Conservation (phyloP, 2,797 vertebrate species). For the Sebastes miniatus region DNA sequence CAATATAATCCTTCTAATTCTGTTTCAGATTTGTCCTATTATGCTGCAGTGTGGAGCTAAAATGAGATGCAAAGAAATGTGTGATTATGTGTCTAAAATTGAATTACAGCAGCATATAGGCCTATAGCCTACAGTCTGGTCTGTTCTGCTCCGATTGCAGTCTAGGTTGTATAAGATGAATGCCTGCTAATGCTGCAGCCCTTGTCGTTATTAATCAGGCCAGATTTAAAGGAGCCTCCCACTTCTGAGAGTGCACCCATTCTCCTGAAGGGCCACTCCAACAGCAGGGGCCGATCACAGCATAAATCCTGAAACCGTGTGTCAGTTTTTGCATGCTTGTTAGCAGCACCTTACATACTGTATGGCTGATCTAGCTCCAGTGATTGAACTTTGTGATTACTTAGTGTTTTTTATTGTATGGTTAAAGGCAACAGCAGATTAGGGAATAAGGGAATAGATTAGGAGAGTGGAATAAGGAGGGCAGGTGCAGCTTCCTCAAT, state of each 20-base stretch:
- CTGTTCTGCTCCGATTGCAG: not conserved
- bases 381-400: not conserved
- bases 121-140: not conserved
- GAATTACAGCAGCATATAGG: not conserved
- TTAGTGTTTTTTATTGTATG: not conserved
- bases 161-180: conserved; percentile 17
- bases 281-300: conserved; percentile 26
- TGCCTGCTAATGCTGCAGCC: not conserved
- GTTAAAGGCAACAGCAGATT: not conserved
- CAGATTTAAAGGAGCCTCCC: conserved; percentile 18
- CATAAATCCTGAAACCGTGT: not conserved
- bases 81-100: not conserved
- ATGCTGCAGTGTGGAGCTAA: not conserved
- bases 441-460: not conserved
- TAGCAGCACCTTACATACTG: not conserved
- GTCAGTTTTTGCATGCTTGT: not conserved
- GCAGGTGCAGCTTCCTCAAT: conserved; percentile 18
- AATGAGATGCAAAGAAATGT: not conserved
- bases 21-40: not conserved
- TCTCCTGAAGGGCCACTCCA: conserved; percentile 52
- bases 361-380: not conserved
- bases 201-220: conserved; percentile 25
- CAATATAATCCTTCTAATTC: not conserved
- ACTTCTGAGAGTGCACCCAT: not conserved
- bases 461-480: not conserved